Evolutionary conservation across 2,113 vertebrate genomes (phyloP).

Genomic region (Chaenocephalus aceratus): DNA sequence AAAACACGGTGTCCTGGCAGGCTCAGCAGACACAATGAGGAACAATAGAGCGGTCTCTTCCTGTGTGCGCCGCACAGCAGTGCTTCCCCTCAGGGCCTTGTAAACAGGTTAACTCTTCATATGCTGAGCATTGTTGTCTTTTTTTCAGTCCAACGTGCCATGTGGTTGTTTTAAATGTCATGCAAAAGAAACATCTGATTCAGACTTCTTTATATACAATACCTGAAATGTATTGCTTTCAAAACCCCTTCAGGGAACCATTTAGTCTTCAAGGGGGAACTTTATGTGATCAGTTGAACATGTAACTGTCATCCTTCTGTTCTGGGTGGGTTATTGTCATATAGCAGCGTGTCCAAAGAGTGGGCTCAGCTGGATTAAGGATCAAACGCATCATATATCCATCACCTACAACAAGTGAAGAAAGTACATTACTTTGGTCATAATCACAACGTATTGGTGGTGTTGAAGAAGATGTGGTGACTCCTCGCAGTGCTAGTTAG

Average conservation of each 20-base stretch:
- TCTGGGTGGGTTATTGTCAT: neutral
- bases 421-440: neutral
- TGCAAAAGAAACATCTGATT: neutral
- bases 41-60: conserved; percentile 11
- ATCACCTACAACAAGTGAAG: neutral
- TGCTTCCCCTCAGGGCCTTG: neutral
- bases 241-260: no score
- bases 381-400: neutral
- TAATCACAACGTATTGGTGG: neutral
- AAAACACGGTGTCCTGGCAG: conserved; percentile 2
- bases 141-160: neutral
- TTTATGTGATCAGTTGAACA: neutral
- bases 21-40: neutral
- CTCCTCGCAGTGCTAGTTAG: no score
- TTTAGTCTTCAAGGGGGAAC: no score
- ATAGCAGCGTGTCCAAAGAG: neutral
- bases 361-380: no score
- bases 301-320: neutral
- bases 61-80: neutral
- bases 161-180: neutral
- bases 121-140: neutral
- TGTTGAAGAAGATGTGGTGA: neutral
- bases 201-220: no score
- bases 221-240: no score
- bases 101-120: neutral